A percentile compares a stretch with the other conserved stretches of the same genome.
phyloP scores from a whole-genome alignment of 2,888 invertebrate genomes.

The Meandrusa payeni region DNA sequence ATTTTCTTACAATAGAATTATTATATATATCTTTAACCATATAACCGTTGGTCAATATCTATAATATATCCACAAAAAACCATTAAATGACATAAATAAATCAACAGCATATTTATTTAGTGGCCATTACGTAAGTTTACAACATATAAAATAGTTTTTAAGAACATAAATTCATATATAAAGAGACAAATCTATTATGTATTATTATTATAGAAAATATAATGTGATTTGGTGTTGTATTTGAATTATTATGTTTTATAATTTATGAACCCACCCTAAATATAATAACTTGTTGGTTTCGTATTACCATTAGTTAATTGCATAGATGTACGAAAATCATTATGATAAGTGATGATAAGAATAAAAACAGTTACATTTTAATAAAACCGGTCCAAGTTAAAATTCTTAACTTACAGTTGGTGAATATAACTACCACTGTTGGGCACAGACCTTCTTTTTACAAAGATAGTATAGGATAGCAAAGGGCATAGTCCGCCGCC shows the following conservation, averaged over 20 bases:
- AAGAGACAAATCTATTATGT: conserved; percentile 69
- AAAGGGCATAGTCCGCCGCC: too few species aligned
- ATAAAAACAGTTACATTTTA: too few species aligned
- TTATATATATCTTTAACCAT: conserved; percentile 47
- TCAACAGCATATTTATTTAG: conserved; percentile 22
- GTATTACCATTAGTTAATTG: conserved; percentile 13
- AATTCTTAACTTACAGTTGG: too few species aligned
- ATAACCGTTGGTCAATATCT: not conserved
- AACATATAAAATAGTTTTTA: conserved; percentile 54
- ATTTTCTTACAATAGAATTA: conserved; percentile 59
- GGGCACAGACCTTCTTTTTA: too few species aligned
- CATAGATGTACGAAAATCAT: too few species aligned
- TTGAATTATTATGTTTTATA: conserved; percentile 79
- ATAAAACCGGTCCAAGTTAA: too few species aligned
- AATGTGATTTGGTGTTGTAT: conserved; percentile 81
- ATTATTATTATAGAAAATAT: conserved; percentile 77
- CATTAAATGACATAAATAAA: not conserved
- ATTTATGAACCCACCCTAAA: conserved; percentile 70
- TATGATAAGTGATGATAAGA: too few species aligned
- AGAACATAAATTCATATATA: conserved; percentile 58
- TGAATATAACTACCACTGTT: too few species aligned
- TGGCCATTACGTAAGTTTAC: conserved; percentile 42
- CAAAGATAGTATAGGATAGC: too few species aligned
- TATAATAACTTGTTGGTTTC: conserved; percentile 24
- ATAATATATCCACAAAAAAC: not conserved